These are phyloP conservation scores for Heterodera filipjevi DNA, from an alignment of 2,888 invertebrate species.

Conservation along the genomic window DNA sequence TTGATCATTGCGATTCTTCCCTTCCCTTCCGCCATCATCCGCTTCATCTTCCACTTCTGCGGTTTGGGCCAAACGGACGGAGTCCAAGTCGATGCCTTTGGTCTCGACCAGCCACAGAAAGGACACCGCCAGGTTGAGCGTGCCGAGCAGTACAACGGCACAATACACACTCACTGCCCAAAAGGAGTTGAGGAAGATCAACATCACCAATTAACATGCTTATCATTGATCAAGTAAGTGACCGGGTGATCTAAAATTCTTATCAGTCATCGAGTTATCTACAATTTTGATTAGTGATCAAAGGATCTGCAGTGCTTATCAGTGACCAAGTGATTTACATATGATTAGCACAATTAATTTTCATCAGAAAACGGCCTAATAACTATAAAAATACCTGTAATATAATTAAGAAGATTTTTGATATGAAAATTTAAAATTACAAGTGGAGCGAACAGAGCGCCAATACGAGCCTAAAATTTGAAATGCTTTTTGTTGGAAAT, in stretches of 20 bases:
- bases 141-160: conserved; percentile 55
- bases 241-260: too few species aligned
- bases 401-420: too few species aligned
- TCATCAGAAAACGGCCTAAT: too few species aligned
- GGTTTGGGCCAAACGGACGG: conserved; percentile 19
- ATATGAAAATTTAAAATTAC: conserved; percentile 39
- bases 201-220: conserved; percentile 34
- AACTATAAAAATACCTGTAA: too few species aligned
- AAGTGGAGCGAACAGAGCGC: conserved; percentile 59
- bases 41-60: neutral
- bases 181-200: conserved; percentile 52
- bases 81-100: conserved; percentile 42
- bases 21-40: neutral
- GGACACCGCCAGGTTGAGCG: conserved; percentile 49
- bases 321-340: too few species aligned
- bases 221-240: too few species aligned
- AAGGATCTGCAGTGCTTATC: too few species aligned
- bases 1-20: neutral
- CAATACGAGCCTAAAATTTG: conserved; percentile 47
- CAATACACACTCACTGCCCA: conserved; percentile 60
- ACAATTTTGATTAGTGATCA: too few species aligned
- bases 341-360: too few species aligned
- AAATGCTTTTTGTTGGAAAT: neutral
- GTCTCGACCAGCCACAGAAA: conserved; percentile 48
- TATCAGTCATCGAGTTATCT: too few species aligned